These are phyloP conservation scores for Rhinella marina DNA, from an alignment of 2,797 vertebrate species.

Conservation along the genomic window DNA sequence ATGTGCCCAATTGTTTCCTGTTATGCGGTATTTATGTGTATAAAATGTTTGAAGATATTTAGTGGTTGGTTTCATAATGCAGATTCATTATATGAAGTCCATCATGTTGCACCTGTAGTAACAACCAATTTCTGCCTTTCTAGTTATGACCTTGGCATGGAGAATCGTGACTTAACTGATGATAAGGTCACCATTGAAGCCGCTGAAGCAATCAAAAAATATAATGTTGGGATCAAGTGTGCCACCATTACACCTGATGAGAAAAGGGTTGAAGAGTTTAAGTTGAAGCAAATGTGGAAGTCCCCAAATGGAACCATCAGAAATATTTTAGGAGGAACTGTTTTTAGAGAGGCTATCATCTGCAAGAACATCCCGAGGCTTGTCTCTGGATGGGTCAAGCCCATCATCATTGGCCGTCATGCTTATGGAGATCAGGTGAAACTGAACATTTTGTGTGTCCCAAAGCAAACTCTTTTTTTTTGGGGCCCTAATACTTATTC, in stretches of 20 bases:
- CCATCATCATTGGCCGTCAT: conserved; percentile 97
- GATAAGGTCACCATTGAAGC: conserved; percentile 92
- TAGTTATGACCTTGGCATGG: conserved; percentile 95
- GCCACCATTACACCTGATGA: conserved; percentile 98
- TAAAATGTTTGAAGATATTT: too few species aligned
- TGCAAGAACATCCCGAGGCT: conserved; percentile 96
- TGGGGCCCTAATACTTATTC: too few species aligned
- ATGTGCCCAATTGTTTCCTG: too few species aligned
- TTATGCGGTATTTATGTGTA: too few species aligned
- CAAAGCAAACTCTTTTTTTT: too few species aligned
- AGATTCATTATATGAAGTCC: too few species aligned
- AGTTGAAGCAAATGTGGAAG: conserved; percentile 97
- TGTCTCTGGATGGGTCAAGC: conserved; percentile 92
- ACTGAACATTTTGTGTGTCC: conserved; percentile 9
- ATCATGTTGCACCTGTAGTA: background rate
- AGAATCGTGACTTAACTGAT: conserved; percentile 89
- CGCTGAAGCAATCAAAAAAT: conserved; percentile 88
- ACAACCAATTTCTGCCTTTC: background rate
- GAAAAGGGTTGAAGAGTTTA: conserved; percentile 96
- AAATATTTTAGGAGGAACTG: conserved; percentile 95
- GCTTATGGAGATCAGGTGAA: conserved; percentile 96
- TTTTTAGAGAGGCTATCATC: conserved; percentile 97
- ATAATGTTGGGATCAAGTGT: conserved; percentile 93
- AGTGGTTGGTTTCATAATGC: too few species aligned
- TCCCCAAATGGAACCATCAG: conserved; percentile 97